Conservation (phyloP, 2,113 vertebrate genomes). For the Takifugu flavidus region DNA sequence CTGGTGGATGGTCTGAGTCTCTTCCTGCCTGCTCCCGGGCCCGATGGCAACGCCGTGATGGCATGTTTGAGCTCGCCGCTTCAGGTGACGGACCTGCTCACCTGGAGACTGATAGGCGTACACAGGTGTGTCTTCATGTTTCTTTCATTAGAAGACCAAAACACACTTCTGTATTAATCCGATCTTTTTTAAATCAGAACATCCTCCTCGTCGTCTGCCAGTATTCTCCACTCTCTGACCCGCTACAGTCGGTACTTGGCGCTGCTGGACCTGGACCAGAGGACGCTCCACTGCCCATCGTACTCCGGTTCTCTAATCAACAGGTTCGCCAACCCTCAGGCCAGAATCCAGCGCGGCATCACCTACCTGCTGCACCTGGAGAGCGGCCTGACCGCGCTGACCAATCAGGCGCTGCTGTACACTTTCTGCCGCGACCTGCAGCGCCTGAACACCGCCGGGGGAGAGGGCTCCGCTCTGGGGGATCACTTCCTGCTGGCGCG, state of each 20-base stretch:
- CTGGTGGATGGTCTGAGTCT: constrained; percentile 83
- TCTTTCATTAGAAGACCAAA: neutral
- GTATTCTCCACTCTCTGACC: constrained; percentile 76
- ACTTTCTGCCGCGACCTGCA: constrained; percentile 78
- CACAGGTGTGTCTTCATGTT: constrained; percentile 77
- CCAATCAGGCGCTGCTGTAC: constrained; percentile 84
- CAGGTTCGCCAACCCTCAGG: constrained; percentile 80
- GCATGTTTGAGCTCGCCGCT: constrained; percentile 80
- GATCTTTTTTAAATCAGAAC: constrained; percentile 54
- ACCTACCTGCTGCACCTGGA: constrained; percentile 90
- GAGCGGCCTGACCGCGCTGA: constrained; percentile 82
- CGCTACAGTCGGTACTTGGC: constrained; percentile 88
- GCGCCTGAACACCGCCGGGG: constrained; percentile 52
- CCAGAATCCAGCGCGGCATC: constrained; percentile 81
- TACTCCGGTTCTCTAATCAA: constrained; percentile 83
- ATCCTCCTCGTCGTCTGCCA: constrained; percentile 61
- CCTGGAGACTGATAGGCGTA: constrained; percentile 92
- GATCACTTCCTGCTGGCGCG: neutral
- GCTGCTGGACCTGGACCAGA: constrained; percentile 88
- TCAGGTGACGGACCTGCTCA: constrained; percentile 89
- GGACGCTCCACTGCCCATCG: constrained; percentile 82
- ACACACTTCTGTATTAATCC: neutral
- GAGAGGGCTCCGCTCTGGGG: constrained; percentile 28
- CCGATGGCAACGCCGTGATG: constrained; percentile 75
- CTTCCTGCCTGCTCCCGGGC: constrained; percentile 81